A percentile compares a stretch with the other conserved stretches of the same genome.
Conservation (phyloP, 2,797 vertebrate genomes). For the Eleutherodactylus coqui region DNA sequence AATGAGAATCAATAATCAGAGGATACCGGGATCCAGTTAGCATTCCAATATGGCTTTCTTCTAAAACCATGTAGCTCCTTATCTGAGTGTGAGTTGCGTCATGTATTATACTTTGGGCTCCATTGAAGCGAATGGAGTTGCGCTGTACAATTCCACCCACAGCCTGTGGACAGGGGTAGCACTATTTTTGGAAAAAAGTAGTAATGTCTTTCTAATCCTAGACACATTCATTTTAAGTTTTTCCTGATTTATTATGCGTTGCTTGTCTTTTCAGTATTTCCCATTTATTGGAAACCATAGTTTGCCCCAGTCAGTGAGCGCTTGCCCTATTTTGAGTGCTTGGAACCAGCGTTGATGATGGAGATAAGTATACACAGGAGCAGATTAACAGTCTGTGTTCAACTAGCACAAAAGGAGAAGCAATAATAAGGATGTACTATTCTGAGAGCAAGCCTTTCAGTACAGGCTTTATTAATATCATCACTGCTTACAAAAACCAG, state of each 20-base stretch:
- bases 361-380: constrained; percentile 3
- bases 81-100: too few relatives aligned
- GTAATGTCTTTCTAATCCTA: neutral
- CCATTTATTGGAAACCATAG: neutral
- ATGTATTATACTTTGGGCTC: neutral
- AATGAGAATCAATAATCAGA: too few relatives aligned
- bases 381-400: constrained; percentile 3
- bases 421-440: constrained; percentile 9
- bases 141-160: neutral
- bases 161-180: neutral
- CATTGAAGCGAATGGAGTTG: neutral
- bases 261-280: too few relatives aligned
- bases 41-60: too few relatives aligned
- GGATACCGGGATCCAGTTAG: too few relatives aligned
- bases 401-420: constrained; percentile 5
- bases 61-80: too few relatives aligned
- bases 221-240: too few relatives aligned
- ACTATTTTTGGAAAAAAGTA: neutral
- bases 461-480: constrained; percentile 34
- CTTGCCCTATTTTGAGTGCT: neutral
- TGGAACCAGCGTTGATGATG: constrained; percentile 12
- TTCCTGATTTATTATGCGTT: neutral
- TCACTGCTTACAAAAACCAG: neutral
- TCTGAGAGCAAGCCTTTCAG: constrained; percentile 45
- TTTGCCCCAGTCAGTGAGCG: neutral